Conservation (phyloP, 2,113 vertebrate species). For the Sclerurus mexicanus region DNA sequence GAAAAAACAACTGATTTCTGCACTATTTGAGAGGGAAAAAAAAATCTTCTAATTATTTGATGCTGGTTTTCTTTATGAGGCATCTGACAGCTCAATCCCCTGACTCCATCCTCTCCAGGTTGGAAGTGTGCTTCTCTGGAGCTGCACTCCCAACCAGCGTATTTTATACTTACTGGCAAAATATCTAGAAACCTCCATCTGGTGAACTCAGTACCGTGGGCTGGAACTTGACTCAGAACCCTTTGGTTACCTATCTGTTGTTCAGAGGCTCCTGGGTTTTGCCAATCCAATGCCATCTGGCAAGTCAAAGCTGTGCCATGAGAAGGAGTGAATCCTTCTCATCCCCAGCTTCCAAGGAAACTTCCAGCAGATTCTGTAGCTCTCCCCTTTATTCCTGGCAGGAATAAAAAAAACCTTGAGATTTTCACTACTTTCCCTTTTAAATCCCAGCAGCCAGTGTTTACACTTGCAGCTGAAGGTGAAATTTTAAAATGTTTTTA, state of each 20-base stretch:
- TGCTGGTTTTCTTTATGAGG: not conserved
- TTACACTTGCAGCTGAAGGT: not conserved
- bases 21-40: not conserved
- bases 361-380: not conserved
- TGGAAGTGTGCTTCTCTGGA: accelerated
- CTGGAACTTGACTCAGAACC: not conserved
- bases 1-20: not conserved
- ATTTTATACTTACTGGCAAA: not conserved
- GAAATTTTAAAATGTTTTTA: not conserved
- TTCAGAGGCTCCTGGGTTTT: not conserved
- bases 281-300: not conserved
- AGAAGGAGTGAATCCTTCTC: accelerated
- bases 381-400: not conserved
- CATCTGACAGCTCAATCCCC: not conserved
- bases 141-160: not conserved
- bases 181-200: not conserved
- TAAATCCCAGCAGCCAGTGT: not conserved
- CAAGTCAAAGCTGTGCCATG: not conserved
- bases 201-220: not conserved
- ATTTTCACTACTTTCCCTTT: not conserved
- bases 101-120: accelerated
- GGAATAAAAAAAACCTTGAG: not conserved
- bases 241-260: accelerated
- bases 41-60: not conserved
- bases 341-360: not conserved